phyloP scores from a whole-genome alignment of 2,113 vertebrate genomes.

The Dryoscopus gambensis region DNA sequence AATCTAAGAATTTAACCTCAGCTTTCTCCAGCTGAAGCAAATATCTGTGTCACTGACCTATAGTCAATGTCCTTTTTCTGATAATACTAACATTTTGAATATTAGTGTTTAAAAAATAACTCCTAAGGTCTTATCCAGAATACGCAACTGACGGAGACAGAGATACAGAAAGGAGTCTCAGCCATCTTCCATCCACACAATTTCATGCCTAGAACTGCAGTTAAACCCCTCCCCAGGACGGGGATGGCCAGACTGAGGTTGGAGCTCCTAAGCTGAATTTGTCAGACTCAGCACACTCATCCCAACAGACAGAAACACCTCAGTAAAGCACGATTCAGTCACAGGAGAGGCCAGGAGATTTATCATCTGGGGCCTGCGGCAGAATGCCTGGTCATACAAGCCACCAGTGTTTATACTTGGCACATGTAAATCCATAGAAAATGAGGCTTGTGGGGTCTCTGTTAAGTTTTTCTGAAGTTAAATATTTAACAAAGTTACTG shows the following conservation, averaged over 20 bases:
- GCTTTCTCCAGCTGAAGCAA: not conserved
- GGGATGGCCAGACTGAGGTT: accelerated
- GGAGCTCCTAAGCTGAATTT: not conserved
- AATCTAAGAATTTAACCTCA: not conserved
- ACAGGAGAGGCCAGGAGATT: not conserved
- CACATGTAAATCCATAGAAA: not conserved
- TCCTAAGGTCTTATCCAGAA: not conserved
- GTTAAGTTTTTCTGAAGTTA: not conserved
- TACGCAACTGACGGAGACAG: not conserved
- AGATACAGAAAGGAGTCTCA: not conserved
- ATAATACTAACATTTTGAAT: not conserved
- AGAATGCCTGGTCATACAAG: not conserved
- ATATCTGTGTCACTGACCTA: not conserved
- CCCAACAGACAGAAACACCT: not conserved
- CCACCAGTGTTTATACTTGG: not conserved
- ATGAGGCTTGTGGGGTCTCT: not conserved
- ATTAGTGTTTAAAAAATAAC: not conserved
- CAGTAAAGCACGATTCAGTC: accelerated
- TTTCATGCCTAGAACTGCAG: not conserved
- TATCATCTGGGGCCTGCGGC: not conserved
- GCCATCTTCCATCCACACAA: not conserved
- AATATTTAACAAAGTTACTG: not conserved
- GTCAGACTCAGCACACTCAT: not conserved
- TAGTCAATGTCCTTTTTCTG: not conserved
- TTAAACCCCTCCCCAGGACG: not conserved